Conservation (phyloP, 2,113 vertebrate genomes). For the Abramis brama region DNA sequence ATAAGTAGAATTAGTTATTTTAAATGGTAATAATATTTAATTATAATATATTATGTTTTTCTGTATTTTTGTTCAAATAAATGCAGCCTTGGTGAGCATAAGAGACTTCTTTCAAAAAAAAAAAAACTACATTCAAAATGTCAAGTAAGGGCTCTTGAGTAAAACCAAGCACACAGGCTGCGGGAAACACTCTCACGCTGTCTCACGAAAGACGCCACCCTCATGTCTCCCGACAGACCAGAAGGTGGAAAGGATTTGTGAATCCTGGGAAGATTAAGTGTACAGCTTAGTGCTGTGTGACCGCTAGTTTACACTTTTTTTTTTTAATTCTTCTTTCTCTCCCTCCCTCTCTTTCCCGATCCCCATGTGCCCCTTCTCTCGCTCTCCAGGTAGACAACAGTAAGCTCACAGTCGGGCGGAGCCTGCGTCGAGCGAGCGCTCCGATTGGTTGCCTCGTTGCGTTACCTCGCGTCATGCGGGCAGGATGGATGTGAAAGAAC, state of each 20-base stretch:
- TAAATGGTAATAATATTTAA: background rate
- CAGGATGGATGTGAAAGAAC: conserved; percentile 99
- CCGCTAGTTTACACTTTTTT: conserved; percentile 39
- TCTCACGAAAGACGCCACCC: background rate
- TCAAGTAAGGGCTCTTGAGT: background rate
- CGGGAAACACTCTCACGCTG: conserved; percentile 36
- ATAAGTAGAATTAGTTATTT: background rate
- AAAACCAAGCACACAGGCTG: conserved; percentile 14
- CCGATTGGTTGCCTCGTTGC: background rate
- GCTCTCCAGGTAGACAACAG: conserved; percentile 68
- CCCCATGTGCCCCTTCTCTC: conserved; percentile 8
- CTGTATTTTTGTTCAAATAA: background rate
- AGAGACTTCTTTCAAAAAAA: background rate
- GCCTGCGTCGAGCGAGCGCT: conserved; percentile 58
- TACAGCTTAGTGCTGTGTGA: conserved; percentile 52
- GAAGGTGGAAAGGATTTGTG: conserved; percentile 52
- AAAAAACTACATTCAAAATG: background rate
- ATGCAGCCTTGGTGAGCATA: background rate
- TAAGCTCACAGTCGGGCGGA: conserved; percentile 71
- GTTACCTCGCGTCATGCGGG: conserved; percentile 78
- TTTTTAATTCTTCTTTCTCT: conserved; percentile 35
- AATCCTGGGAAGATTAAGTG: conserved; percentile 59
- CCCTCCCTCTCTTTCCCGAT: conserved; percentile 40
- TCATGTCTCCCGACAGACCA: conserved; percentile 34
- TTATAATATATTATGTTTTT: background rate